Percentiles rank a stretch among this genome's conserved stretches.
Conservation (phyloP, 2,113 vertebrate species). For the Azemiops feae region DNA sequence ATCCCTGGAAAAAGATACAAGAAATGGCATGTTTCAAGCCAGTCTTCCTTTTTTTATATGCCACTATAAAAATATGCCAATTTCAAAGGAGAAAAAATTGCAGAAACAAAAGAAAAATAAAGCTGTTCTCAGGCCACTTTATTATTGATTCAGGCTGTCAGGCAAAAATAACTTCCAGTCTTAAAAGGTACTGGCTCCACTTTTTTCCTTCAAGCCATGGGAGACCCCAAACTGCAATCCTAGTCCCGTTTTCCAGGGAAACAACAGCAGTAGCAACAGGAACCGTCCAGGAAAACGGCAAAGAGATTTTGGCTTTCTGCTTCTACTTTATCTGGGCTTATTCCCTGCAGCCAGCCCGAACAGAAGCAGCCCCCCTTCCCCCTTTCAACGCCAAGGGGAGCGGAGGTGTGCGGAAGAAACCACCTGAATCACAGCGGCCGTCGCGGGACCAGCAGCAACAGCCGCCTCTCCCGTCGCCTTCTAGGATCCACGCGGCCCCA, state of each 20-base stretch:
- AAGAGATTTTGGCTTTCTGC: neutral
- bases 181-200: neutral
- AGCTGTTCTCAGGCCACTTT: conserved; percentile 1
- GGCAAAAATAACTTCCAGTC: neutral
- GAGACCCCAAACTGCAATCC: neutral
- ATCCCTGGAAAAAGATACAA: neutral
- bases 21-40: neutral
- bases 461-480: neutral
- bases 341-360: conserved; percentile 39
- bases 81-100: neutral
- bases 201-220: neutral
- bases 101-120: neutral
- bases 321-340: conserved; percentile 36
- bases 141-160: neutral
- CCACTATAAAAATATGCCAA: neutral
- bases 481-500: neutral
- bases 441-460: conserved; percentile 13
- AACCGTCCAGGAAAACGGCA: neutral
- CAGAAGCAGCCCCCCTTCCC: conserved; percentile 47
- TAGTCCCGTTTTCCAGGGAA: neutral
- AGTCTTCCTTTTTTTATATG: conserved; percentile 26
- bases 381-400: conserved; percentile 17
- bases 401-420: neutral
- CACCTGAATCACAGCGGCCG: neutral
- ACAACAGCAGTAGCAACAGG: neutral